A percentile compares a stretch with the other conserved stretches of the same genome.
Conservation (phyloP, 1,140 invertebrate species). For the Brachionus plicatilis region DNA sequence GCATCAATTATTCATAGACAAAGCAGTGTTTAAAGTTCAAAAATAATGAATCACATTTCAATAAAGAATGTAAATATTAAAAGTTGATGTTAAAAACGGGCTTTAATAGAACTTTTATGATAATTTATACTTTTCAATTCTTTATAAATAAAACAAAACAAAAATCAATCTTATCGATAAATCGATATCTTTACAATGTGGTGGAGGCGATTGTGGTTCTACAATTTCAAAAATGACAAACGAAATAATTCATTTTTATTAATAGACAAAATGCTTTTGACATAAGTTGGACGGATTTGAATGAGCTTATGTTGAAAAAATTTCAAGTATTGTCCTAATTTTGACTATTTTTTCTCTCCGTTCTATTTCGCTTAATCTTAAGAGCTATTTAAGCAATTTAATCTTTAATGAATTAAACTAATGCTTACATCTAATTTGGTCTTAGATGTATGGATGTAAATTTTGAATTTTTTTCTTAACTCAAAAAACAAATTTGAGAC, state of each 20-base stretch:
- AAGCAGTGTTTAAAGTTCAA: not conserved
- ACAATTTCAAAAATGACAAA: not conserved
- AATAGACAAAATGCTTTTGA: not conserved
- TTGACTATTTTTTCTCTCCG: not conserved
- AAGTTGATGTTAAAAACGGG: not conserved
- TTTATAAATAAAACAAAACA: not conserved
- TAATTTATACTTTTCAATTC: not conserved
- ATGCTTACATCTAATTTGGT: not conserved
- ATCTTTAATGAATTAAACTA: not conserved
- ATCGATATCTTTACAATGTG: not conserved
- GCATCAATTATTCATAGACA: not conserved
- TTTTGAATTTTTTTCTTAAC: not conserved
- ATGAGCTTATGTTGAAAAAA: not conserved
- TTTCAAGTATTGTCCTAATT: not conserved
- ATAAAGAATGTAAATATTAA: not conserved
- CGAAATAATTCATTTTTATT: not conserved
- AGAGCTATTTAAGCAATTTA: not conserved
- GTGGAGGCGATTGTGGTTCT: not conserved
- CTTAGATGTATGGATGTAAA: constrained; percentile 8
- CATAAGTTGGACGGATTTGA: not conserved
- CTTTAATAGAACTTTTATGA: not conserved
- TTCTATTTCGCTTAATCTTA: not conserved
- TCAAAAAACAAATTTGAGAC: not conserved
- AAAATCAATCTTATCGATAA: not conserved
- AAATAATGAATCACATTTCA: not conserved